phyloP scores from a whole-genome alignment of 2,888 invertebrate genomes.

The Hyposoter didymator region DNA sequence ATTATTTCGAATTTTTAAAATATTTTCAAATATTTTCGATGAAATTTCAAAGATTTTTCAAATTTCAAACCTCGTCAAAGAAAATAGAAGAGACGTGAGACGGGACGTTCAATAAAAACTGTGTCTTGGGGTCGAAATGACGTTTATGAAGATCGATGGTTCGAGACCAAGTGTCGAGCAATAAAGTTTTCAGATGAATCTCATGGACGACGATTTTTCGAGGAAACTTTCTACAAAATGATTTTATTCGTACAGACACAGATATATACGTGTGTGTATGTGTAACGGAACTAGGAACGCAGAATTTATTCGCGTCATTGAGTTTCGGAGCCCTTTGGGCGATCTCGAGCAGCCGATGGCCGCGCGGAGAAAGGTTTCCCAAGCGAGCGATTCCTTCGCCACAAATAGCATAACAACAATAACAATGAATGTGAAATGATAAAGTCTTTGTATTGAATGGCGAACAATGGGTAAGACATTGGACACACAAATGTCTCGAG shows the following conservation, averaged over 20 bases:
- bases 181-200: not conserved
- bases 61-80: not conserved
- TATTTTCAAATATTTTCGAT: too few species aligned
- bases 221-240: constrained; percentile 4
- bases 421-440: constrained; percentile 22
- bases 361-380: constrained; percentile 11
- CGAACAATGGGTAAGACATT: constrained; percentile 23
- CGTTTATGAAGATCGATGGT: constrained; percentile 22
- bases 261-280: not conserved
- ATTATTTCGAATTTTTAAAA: not conserved
- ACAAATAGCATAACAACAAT: constrained; percentile 7
- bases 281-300: constrained; percentile 5
- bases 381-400: constrained; percentile 31
- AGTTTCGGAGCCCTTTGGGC: constrained; percentile 34
- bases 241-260: not conserved
- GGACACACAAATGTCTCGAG: constrained; percentile 8
- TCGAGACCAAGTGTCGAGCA: constrained; percentile 16
- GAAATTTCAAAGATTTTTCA: not conserved
- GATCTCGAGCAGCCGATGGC: not conserved
- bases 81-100: not conserved
- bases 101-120: not conserved
- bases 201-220: not conserved
- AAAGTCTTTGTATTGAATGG: constrained; percentile 2
- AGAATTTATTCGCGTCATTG: constrained; percentile 49
- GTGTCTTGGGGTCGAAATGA: constrained; percentile 1